These are phyloP conservation scores for Zaprionus inermis DNA, from an alignment of 1,140 invertebrate species.

Conservation along the genomic window DNA sequence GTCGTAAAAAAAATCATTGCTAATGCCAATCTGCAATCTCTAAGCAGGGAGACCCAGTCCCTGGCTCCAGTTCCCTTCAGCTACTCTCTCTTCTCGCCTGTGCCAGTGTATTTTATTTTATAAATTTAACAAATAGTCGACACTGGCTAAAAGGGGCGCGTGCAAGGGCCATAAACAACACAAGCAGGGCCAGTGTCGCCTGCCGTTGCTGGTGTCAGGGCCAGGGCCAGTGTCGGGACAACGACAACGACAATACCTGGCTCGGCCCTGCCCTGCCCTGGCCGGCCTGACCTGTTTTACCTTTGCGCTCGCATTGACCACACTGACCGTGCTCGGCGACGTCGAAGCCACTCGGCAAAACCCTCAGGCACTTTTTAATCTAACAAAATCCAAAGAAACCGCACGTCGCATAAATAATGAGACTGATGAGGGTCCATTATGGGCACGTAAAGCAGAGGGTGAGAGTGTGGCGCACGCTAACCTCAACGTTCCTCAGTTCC, in stretches of 20 bases:
- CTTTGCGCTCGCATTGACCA: constrained; percentile 66
- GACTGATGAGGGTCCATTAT: constrained; percentile 82
- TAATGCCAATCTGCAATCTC: constrained; percentile 77
- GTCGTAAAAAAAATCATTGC: constrained; percentile 65
- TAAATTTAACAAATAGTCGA: constrained; percentile 81
- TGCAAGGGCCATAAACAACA: constrained; percentile 73
- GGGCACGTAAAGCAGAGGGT: constrained; percentile 67
- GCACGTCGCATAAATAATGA: constrained; percentile 83
- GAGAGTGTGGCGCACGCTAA: constrained; percentile 54
- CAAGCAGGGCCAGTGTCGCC: constrained; percentile 48
- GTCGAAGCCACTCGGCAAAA: constrained; percentile 74
- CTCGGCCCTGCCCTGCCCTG: constrained; percentile 18
- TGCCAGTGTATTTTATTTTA: constrained; percentile 59
- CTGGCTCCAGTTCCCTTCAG: neutral
- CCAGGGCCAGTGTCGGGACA: constrained; percentile 15
- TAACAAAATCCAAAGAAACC: constrained; percentile 83
- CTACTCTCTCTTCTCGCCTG: constrained; percentile 4
- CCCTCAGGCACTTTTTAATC: constrained; percentile 82
- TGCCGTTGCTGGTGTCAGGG: constrained; percentile 30
- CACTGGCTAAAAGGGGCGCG: constrained; percentile 71
- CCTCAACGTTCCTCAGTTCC: constrained; percentile 23
- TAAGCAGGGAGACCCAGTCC: constrained; percentile 39
- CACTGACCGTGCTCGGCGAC: constrained; percentile 59
- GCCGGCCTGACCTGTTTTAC: constrained; percentile 71
- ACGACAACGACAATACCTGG: constrained; percentile 73